Evolutionary conservation across 1,140 invertebrate genomes (phyloP), one percentile per base, ranked within the genome.

Genomic region (Helicoverpa zea): DNA sequence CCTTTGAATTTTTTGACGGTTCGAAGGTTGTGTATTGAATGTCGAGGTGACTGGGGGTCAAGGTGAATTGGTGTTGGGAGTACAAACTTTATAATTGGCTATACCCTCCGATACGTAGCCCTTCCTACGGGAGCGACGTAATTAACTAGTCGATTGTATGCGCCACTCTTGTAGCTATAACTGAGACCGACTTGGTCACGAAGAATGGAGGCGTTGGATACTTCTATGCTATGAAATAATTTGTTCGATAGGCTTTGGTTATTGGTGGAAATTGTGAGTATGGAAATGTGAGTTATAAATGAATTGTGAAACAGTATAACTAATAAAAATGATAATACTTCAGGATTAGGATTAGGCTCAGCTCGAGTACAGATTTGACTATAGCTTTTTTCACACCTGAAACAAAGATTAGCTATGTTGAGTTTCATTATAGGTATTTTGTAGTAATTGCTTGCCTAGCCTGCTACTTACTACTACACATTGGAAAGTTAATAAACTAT

Each of bases 61-160:
- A 14, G n/a, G 54, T 35, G 64, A 77, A 82, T 43, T 91, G 89
- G 91, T 81, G 83, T 59, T 74, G 18, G 81, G 81, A 83, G 84
- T 85, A 83, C 86, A 88, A 92, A 92, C 89, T 92, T 92, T 92
- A 91, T 92, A 92, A 92, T 92, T 92, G 91, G 90, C 86, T 87
- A 88, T 90, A 87, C 89, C 86, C 87, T 84, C 87, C 82, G 86
- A 89, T 88, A 87, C 84, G 85, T 85, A 84, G 88, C 89, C 86
- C 86, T 90, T 87, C 83, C 88, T 83, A 83, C 81, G 81, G 86
- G 83, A 85, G 83, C 79, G 81, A 61, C 61, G 86, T 92, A 88
- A 91, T 92, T 92, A 92, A 89, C 87, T 87, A 86, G 83, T 84
- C 87, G 81, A 77, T 86, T 87, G 85, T 87, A 78, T 72, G 81